Evolutionary conservation across 2,888 invertebrate genomes (phyloP).

Genomic region (Andrena hattorfiana): DNA sequence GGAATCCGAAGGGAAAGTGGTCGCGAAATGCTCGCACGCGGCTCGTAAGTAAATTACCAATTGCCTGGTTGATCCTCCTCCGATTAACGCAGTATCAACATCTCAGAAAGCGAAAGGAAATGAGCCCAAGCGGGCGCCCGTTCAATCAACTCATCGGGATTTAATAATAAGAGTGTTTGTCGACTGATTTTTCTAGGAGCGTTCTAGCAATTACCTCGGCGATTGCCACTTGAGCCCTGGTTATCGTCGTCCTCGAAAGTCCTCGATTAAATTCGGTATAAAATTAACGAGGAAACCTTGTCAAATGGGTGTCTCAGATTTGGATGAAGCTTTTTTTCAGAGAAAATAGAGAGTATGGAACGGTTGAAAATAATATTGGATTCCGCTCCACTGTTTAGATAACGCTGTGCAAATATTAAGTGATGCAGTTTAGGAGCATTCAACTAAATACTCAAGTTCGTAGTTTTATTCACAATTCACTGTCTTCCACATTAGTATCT

Average conservation of each 20-base stretch:
- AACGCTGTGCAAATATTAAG: too few species aligned
- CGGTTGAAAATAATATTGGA: too few species aligned
- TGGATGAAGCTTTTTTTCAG: background rate
- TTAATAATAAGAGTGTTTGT: constrained; percentile 78
- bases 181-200: constrained; percentile 76
- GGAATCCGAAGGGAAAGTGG: background rate
- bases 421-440: too few species aligned
- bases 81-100: constrained; percentile 76
- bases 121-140: constrained; percentile 27
- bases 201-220: constrained; percentile 74
- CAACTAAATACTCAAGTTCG: too few species aligned
- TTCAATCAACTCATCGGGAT: constrained; percentile 73
- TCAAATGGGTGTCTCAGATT: too few species aligned
- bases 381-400: too few species aligned
- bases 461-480: too few species aligned
- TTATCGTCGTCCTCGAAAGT: constrained; percentile 68
- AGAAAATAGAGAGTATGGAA: background rate
- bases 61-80: constrained; percentile 76
- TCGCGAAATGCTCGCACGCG: constrained; percentile 26
- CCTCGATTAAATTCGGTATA: constrained; percentile 39
- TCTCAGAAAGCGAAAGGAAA: constrained; percentile 46
- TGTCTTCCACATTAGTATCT: too few species aligned
- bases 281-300: constrained; percentile 6
- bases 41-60: constrained; percentile 65
- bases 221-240: constrained; percentile 74